These are phyloP conservation scores for Mythimna lalbum DNA, from an alignment of 2,888 invertebrate species.

Conservation along the genomic window DNA sequence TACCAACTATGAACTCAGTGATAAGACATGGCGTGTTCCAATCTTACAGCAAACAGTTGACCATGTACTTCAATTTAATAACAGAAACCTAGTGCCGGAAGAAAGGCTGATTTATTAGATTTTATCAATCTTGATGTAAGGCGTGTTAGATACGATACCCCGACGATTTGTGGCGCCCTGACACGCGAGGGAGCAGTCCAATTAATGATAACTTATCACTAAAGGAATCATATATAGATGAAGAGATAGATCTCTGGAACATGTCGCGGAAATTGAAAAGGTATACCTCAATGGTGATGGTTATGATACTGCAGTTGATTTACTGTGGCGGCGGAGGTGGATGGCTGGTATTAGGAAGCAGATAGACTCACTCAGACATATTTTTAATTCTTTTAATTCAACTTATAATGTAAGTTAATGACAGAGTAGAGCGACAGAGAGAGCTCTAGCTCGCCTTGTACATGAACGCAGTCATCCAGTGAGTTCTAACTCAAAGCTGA, in stretches of 20 bases:
- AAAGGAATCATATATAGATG: slow-evolving; percentile 20
- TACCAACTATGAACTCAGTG: neutral
- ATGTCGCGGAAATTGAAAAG: slow-evolving; percentile 47
- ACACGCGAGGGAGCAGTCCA: slow-evolving; percentile 44
- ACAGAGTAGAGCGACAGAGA: too few relatives aligned
- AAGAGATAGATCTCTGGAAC: slow-evolving; percentile 12
- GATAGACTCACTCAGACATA: too few relatives aligned
- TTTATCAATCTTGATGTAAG: slow-evolving; percentile 37
- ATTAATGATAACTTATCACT: slow-evolving; percentile 45
- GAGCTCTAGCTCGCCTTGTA: too few relatives aligned
- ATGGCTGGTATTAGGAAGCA: neutral
- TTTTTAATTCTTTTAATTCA: too few relatives aligned
- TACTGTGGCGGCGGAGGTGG: neutral
- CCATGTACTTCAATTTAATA: slow-evolving; percentile 14
- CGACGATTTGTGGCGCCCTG: slow-evolving; percentile 39
- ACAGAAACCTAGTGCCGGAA: slow-evolving; percentile 40
- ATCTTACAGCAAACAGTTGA: neutral
- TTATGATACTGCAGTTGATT: slow-evolving; percentile 4
- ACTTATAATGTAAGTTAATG: too few relatives aligned
- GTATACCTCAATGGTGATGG: neutral
- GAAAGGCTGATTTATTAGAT: slow-evolving; percentile 40
- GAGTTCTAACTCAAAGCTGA: too few relatives aligned
- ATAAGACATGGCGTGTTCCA: slow-evolving; percentile 26
- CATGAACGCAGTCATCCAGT: too few relatives aligned
- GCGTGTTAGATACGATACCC: slow-evolving; percentile 20